Percentiles rank a stretch among this genome's conserved stretches.
Evolutionary conservation across 2,888 invertebrate genomes (phyloP).

Genomic region (Liopterus haemorrhoidalis): DNA sequence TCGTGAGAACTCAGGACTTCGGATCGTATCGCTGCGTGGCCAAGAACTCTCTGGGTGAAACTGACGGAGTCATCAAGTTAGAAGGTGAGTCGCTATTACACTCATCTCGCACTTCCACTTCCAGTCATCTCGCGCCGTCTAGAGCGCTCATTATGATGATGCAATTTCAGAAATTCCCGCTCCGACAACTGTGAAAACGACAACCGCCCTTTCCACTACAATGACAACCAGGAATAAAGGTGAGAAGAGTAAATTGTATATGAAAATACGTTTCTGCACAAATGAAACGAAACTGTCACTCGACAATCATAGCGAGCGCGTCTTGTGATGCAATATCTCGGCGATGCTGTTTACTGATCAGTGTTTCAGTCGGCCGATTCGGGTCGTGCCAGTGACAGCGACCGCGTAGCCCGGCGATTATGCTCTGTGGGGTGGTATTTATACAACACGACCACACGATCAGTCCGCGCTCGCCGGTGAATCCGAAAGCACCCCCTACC

Average conservation of each 20-base stretch:
- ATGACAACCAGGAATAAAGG: conserved; percentile 61
- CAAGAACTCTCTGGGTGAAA: conserved; percentile 85
- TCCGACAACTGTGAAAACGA: conserved; percentile 68
- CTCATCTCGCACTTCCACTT: conserved; percentile 12
- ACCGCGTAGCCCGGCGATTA: too few species aligned
- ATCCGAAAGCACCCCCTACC: too few species aligned
- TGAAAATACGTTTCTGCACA: conserved; percentile 8
- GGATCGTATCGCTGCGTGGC: conserved; percentile 87
- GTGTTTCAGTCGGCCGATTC: too few species aligned
- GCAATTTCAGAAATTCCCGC: conserved; percentile 72
- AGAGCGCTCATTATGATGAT: conserved; percentile 21
- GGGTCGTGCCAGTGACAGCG: too few species aligned
- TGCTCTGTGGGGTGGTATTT: too few species aligned
- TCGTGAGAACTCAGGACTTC: conserved; percentile 72
- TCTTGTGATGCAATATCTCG: too few species aligned
- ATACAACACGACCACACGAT: too few species aligned
- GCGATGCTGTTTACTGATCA: too few species aligned
- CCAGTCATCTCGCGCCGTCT: conserved; percentile 10
- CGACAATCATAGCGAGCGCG: too few species aligned
- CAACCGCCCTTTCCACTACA: conserved; percentile 52
- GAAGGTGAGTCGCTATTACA: conserved; percentile 59
- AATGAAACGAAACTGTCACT: too few species aligned
- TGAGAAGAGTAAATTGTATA: conserved; percentile 40
- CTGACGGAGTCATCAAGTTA: conserved; percentile 82
- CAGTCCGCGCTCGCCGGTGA: too few species aligned